Base-by-base conservation (phyloP, 2,888 invertebrate species). In the Holacanthella duospinosa region DNA sequence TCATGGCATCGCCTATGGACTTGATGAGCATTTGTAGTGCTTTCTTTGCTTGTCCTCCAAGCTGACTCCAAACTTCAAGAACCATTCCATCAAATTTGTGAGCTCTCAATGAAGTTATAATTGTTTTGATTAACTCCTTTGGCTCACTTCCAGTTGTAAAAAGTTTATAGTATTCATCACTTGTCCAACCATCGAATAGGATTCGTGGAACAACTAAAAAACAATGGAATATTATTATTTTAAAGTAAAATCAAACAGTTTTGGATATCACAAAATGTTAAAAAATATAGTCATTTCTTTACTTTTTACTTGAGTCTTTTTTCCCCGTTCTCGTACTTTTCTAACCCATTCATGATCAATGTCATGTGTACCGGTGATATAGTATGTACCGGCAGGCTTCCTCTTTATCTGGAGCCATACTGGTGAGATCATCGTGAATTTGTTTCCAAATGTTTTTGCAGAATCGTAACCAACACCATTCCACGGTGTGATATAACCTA, bases 401-500 rank as follows among this genome's bases (percentile, higher is more conserved):
- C 86, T 80, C 64, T 84, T 83, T 19, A 95, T 79, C 79, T 94
- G 92, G 29, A 96, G 82, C 96, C 96, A 97, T 0, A 95, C 95
- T 0, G 96, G 96, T 0, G 94, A 91, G 27, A 96, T 84, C 74
- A 88, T 87, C 59, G 89, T 86, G 74, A 96, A 90, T 78, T 96
- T 96, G 54, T 86, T 83, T 12, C 85, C 87, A 81, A 94, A 94
- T 62, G 82, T 84, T 78, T 93, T 93, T 0, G 94, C 91, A 58
- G 94, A 83, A 77, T 93, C 89, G 78, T 94, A 93, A 0, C 96
- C 96, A 79, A 89, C 90, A 69, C 83, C 86, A 76, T 96, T 95
- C 96, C 96, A 96, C 93, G 94, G 93, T 55, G 95, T 95, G 55
- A 94, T 89, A 78, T 90, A 95, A 63, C 90, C 95, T 66, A 95